Evolutionary conservation across 2,888 invertebrate species (phyloP), one percentile per base, ranked within the genome.

Genomic region (Macroteleia sp.): DNA sequence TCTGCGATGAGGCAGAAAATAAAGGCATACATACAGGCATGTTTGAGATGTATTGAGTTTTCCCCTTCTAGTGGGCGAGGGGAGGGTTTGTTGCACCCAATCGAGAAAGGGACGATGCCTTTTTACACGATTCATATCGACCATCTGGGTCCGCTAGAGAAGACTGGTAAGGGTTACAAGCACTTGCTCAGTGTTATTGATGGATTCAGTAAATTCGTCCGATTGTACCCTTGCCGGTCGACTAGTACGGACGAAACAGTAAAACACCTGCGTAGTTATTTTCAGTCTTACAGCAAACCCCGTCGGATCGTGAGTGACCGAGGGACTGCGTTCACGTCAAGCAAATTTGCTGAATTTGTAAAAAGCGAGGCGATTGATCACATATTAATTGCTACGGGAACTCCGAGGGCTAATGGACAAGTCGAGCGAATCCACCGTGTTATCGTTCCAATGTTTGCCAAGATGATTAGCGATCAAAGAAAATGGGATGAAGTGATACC

Each of bases 41-140:
- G 86, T 75, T 44, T 88, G 34, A 85, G 83, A 71, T 88, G 87
- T 64, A 80, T 87, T 4, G 74, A 62, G 12, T 84, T 48, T 50
- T 57, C 69, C 16, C 48, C 77, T 2, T 39, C 39, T 1, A 61
- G 32, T 30, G 84, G 85, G 22, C 81, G 81, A 34, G 39, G 10
- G 3, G 59, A 59, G 19, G 44, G 34, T 4, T 44, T 12, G 2
- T 19, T 59, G 5, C 42, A 59, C 19, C 16, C 46, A 14, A 34
- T 61, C 6, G 48, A 48, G 12, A 64, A 64, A 20, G 16, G 20
- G 12, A 12, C n/a, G 4, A n/a, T 41, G 10, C 64, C 64, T 3
- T 50, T 64, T 28, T 39, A 64, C 10, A 50, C 64, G 9, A 19
- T 64, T 17, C 64, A 25, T 25, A 6, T 25, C 6, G 78, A 25